Percentiles rank a stretch among this genome's conserved stretches.
phyloP scores from a whole-genome alignment of 2,797 vertebrate species.

The Buphagus erythrorhynchus region DNA sequence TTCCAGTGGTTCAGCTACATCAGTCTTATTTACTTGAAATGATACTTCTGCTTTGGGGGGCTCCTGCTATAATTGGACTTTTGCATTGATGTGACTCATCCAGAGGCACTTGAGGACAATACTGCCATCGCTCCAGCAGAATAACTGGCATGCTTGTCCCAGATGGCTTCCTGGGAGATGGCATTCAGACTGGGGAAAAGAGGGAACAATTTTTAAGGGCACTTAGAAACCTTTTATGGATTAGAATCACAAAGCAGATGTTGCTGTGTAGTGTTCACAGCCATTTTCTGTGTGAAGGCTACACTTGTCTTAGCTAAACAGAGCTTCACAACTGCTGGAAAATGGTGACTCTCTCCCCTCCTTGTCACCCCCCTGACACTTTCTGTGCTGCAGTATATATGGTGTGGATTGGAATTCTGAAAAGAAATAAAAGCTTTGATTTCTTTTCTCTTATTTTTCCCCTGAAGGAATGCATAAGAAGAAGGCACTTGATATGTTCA shows the following conservation, averaged over 20 bases:
- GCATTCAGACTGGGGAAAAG: slow-evolving; percentile 34
- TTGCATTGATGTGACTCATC: slow-evolving; percentile 48
- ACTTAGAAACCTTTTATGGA: slow-evolving; percentile 42
- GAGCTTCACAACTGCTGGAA: neutral
- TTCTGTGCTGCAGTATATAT: neutral
- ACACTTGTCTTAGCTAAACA: neutral
- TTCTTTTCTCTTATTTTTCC: neutral
- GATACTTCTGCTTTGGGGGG: slow-evolving; percentile 37
- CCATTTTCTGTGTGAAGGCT: slow-evolving; percentile 12
- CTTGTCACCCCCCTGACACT: neutral
- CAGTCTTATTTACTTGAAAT: slow-evolving; percentile 55
- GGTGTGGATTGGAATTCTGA: neutral
- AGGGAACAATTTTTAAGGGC: slow-evolving; percentile 40
- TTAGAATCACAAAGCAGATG: slow-evolving; percentile 50
- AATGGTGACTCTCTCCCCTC: neutral
- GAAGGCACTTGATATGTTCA: neutral
- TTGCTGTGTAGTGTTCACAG: slow-evolving; percentile 27
- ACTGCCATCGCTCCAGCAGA: neutral
- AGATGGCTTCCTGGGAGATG: slow-evolving; percentile 58
- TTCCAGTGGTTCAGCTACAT: slow-evolving; percentile 37
- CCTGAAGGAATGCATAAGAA: neutral
- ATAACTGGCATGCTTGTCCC: slow-evolving; percentile 37
- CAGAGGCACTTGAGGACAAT: slow-evolving; percentile 45
- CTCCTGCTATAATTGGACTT: slow-evolving; percentile 48
- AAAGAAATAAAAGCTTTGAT: neutral